Evolutionary conservation across 2,113 vertebrate genomes (phyloP), one percentile per base, ranked within the genome.

Genomic region (Sprattus sprattus): DNA sequence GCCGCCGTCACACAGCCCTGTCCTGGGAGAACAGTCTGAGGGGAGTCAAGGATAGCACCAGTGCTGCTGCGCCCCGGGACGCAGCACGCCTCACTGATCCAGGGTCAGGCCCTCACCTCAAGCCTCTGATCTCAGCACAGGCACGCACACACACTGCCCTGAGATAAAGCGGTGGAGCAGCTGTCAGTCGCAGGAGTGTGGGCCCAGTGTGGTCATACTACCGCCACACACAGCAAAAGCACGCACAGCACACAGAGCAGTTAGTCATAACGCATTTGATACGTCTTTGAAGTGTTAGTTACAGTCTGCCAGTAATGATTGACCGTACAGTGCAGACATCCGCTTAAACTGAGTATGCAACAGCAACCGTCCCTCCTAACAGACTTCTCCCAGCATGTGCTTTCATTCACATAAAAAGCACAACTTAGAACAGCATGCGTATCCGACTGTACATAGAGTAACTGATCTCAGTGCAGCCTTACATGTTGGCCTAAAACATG

Each of bases 1-100:
- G 52, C 4, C 52, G 52, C 13, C 15, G 13, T 11, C 0, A 49
- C 13, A 49, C 8, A 49, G 47, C 47, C 47, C 6, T 39, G 39
- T 39, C 39, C 39, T 39, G 52, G 5, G 52, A 54, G 52, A 54
- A 16, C 52, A 15, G 67, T 39, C 25, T 75, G 67, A 39, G 6
- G 28, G 32, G 67, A 32, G 67, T 75, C 25, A 75, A 75, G 67
- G 67, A 32, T 75, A 75, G 67, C 67, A 75, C 67, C 67, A 28
- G 25, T 75, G 67, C 67, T 28, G 4, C 28, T 28, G 20, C 60
- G 7, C 22, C 60, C 20, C n/a, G 57, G 57, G 57, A 64, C 57
- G 18, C 7, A 10, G 6, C 8, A 75, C 8, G 39, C 39, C 39
- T 2, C 15, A 39, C 67, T 75, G 67, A 75, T 13, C 67, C 25